These are phyloP conservation scores for Leptopilina clavipes DNA, from an alignment of 1,140 invertebrate species.

Conservation along the genomic window DNA sequence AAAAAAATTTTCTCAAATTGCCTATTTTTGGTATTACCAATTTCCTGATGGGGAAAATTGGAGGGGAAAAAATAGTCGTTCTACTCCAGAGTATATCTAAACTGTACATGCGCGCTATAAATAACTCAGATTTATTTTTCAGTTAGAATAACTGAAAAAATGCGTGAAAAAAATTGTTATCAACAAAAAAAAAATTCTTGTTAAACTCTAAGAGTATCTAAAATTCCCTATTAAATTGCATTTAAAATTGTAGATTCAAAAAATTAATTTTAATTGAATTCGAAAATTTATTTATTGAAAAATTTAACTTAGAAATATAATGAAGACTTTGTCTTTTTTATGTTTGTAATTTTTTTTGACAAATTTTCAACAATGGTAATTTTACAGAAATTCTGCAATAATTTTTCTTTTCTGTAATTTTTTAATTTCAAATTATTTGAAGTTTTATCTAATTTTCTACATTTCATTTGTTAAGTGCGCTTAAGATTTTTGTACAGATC, in stretches of 20 bases:
- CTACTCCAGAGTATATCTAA: background rate
- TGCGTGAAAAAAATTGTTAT: too few relatives aligned
- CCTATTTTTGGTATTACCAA: background rate
- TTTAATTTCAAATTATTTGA: background rate
- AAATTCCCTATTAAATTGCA: too few relatives aligned
- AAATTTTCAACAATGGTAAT: background rate
- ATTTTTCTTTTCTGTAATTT: background rate
- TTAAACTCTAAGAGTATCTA: too few relatives aligned
- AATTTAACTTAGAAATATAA: too few relatives aligned
- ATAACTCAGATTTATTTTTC: background rate
- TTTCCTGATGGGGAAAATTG: background rate
- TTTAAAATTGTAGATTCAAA: too few relatives aligned
- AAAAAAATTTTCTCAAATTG: background rate
- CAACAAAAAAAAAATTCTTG: too few relatives aligned
- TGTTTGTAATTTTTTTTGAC: background rate
- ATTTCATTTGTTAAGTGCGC: slow-evolving; percentile 23
- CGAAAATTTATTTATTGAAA: too few relatives aligned
- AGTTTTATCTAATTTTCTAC: background rate
- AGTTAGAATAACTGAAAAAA: background rate
- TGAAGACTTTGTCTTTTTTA: too few relatives aligned
- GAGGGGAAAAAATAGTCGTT: background rate
- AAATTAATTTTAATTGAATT: too few relatives aligned
- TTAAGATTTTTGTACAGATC: slow-evolving; percentile 35
- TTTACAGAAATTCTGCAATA: background rate
- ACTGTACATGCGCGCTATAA: background rate